Base-by-base conservation (phyloP, 2,797 vertebrate species). In the Hyperoplus lanceolatus region DNA sequence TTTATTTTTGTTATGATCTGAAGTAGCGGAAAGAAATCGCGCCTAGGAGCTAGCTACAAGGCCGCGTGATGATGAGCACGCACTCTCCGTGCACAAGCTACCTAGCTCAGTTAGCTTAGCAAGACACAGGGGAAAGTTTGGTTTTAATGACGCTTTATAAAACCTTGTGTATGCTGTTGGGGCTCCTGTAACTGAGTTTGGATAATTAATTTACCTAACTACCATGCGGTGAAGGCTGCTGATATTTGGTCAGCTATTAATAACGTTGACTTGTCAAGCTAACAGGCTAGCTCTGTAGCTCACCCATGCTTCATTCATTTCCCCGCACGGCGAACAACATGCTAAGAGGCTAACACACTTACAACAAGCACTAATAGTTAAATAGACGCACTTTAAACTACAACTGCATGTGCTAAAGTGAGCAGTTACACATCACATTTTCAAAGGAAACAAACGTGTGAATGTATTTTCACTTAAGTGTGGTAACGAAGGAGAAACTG, bases 301-400 rank as follows among this genome's bases (percentile, higher is more conserved):
- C 86, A 86, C 85, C 81, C 93, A 91, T 88, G 91, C 92, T 90
- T 86, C 93, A 93, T 94, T 94, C 92, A 93, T 93, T 94, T 91
- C 42, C 50, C 38, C 39, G 18, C 67, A 41, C 64, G 29, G 55
- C 4, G 41, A 75, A 66, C 68, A 12, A 63, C 16, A 77, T 88
- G 88, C 77, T 88, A 90, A 77, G 9, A 4, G 68, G 84, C 87
- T 89, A 92, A 81, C 66, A 53, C 50, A 82, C 70, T 79, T 48
- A 18, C 8, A 77, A 70, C 39, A 75, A 51, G 50, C 69, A 58
- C 59, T 58, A 88, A 62, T 62, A 71, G 82, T 86, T 85, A 62
- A 84, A 76, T 43, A 5, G 3, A 49, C 45, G 57, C 29, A 64
- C n/a, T 75, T 55, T 56, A 39, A 76, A 66, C 48, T 48, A 9